A percentile compares a stretch with the other conserved stretches of the same genome.
phyloP scores from a whole-genome alignment of 92 coral and sea anemone species.

The Porites rus region DNA sequence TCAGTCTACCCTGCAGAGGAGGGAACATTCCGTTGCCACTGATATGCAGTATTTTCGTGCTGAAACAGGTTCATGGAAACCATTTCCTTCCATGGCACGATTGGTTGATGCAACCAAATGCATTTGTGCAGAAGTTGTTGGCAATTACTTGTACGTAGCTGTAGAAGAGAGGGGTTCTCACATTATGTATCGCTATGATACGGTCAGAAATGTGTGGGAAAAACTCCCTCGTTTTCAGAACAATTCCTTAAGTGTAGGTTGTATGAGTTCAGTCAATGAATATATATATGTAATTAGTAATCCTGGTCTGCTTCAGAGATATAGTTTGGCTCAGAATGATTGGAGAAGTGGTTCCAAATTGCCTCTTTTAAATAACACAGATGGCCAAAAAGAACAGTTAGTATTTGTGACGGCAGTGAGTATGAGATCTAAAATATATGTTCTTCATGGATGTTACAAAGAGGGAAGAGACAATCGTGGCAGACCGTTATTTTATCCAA shows the following conservation, averaged over 20 bases:
- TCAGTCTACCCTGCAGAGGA: too few relatives aligned
- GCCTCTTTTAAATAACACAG: background rate
- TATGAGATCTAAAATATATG: constrained; percentile 4
- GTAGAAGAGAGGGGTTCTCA: too few relatives aligned
- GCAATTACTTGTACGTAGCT: constrained; percentile 17
- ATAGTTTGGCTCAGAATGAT: background rate
- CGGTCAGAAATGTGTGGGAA: background rate
- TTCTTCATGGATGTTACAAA: background rate
- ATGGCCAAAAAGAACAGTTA: background rate
- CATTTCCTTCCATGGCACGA: background rate
- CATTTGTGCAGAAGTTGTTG: background rate
- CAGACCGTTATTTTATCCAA: background rate
- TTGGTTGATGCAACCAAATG: background rate
- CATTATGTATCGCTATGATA: constrained; percentile 4
- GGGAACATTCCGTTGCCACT: too few relatives aligned
- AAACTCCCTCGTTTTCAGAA: background rate
- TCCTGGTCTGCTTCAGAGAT: background rate
- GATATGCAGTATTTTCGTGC: background rate
- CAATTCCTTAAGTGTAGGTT: background rate
- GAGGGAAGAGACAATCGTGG: too few relatives aligned
- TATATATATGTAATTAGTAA: background rate
- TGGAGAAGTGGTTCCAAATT: constrained; percentile 8
- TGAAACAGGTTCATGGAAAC: constrained; percentile 15
- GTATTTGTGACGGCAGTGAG: background rate
- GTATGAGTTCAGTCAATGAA: background rate